Conservation (phyloP, 2,888 invertebrate species). For the Drosophila paranaensis region DNA sequence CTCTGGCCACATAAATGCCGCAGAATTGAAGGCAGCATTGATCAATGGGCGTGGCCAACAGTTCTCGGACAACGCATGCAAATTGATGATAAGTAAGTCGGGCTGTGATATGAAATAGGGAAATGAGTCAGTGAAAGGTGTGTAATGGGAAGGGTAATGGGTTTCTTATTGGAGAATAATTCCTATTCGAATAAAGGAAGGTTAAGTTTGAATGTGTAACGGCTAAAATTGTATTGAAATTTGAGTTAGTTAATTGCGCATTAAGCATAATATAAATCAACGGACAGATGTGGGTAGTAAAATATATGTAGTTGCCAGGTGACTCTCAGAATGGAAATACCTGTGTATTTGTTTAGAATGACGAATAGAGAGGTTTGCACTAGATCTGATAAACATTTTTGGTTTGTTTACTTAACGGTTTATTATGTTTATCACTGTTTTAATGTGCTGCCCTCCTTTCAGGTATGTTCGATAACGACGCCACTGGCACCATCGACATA, state of each 20-base stretch:
- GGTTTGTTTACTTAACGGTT: slow-evolving; percentile 54
- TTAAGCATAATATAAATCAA: slow-evolving; percentile 8
- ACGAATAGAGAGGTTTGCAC: slow-evolving; percentile 1
- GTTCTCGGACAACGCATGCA: slow-evolving; percentile 91
- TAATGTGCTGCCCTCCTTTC: slow-evolving; percentile 23
- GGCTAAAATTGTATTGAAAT: background rate
- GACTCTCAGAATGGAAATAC: background rate
- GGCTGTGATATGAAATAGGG: background rate
- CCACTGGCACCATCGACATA: slow-evolving; percentile 92
- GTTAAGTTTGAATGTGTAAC: background rate
- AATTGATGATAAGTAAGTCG: slow-evolving; percentile 90
- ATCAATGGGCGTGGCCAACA: slow-evolving; percentile 93
- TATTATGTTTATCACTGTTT: slow-evolving; percentile 34
- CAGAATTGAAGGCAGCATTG: slow-evolving; percentile 91
- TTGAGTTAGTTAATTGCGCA: background rate
- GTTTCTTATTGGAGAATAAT: background rate
- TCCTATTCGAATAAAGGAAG: background rate
- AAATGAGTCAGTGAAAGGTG: slow-evolving; percentile 34
- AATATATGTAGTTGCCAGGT: slow-evolving; percentile 32
- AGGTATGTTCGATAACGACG: slow-evolving; percentile 96
- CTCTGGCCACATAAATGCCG: slow-evolving; percentile 92
- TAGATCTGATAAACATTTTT: slow-evolving; percentile 32
- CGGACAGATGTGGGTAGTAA: background rate
- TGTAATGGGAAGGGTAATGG: background rate
- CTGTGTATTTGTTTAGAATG: slow-evolving; percentile 40